Evolutionary conservation across 2,888 invertebrate genomes (phyloP), one percentile per base, ranked within the genome.

Genomic region (Leucozona laternaria): DNA sequence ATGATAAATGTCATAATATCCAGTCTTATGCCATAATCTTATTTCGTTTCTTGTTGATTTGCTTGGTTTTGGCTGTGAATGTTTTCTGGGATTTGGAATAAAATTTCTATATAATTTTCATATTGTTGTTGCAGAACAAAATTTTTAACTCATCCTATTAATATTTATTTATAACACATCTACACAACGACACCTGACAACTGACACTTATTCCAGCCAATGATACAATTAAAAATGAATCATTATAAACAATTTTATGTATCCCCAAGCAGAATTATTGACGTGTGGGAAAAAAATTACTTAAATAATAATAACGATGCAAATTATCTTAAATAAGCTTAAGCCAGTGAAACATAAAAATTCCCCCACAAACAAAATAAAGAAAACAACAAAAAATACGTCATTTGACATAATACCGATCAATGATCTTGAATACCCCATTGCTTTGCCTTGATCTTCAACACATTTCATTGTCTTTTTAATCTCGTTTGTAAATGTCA

Each of bases 371-470:
- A 11, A 43, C 10, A n/a, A 28, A 8, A 17, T 28, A 28, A 11
- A n/a, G 3, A 45, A 64, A 22, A 60, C 22, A 17, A 13, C 4
- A 15, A 43, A 62, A 43, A 28, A 68, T 60, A 53, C 60, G 53
- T 45, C 45, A 55, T 48, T 73, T 76, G 43, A 64, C 50, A 70
- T 45, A 70, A 73, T 55, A 37, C 53, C 78, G 68, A 73, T 68
- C 64, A 72, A 53, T 70, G 82, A 83, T 78, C 72, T 83, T 68
- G 78, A 83, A 83, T 70, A 73, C 28, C 28, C 20, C 55, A 75
- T 70, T 68, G 40, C 53, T 57, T 82, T 57, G 73, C 73, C 66
- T 83, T 83, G 78, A 75, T 83, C 83, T 83, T 79, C 73, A 73
- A 40, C 53, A 17, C 43, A 43, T 45, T 72, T 22, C 77, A 78